Percentiles rank a stretch among this genome's conserved stretches.
phyloP scores from a whole-genome alignment of 2,113 vertebrate species.

The Pteruthius melanotis region DNA sequence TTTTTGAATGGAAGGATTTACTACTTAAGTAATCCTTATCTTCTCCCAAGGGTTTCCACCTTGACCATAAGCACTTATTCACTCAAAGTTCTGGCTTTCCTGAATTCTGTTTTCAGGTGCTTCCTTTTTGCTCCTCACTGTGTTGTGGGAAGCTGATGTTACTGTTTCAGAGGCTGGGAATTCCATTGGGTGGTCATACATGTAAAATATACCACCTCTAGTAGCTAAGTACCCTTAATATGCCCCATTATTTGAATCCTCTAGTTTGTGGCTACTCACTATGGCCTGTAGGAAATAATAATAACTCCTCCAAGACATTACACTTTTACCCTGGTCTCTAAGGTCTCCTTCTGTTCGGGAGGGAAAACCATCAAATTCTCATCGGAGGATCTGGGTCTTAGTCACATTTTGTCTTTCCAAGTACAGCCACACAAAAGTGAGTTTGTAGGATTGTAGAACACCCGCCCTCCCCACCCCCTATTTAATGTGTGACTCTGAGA shows the following conservation, averaged over 20 bases:
- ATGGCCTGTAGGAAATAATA: not conserved
- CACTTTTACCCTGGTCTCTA: not conserved
- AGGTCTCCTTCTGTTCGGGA: not conserved
- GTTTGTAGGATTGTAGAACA: not conserved
- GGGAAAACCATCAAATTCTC: not conserved
- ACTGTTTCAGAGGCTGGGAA: not conserved
- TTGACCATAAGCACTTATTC: not conserved
- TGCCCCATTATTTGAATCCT: not conserved
- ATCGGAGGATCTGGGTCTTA: not conserved
- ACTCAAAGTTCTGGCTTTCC: not conserved
- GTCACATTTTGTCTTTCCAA: not conserved
- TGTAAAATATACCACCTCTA: not conserved
- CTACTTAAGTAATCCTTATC: not conserved
- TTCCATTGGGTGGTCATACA: not conserved
- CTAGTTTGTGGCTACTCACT: not conserved
- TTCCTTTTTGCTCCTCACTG: not conserved
- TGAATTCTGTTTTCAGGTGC: not conserved
- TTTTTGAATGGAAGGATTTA: not conserved
- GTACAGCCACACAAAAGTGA: not conserved
- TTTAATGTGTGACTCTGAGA: not conserved
- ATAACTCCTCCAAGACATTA: not conserved
- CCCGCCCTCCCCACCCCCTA: accelerated
- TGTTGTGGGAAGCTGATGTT: not conserved
- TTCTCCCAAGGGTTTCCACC: not conserved
- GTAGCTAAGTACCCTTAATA: not conserved